Conservation (phyloP, 2,113 vertebrate species). For the Pteruthius melanotis region DNA sequence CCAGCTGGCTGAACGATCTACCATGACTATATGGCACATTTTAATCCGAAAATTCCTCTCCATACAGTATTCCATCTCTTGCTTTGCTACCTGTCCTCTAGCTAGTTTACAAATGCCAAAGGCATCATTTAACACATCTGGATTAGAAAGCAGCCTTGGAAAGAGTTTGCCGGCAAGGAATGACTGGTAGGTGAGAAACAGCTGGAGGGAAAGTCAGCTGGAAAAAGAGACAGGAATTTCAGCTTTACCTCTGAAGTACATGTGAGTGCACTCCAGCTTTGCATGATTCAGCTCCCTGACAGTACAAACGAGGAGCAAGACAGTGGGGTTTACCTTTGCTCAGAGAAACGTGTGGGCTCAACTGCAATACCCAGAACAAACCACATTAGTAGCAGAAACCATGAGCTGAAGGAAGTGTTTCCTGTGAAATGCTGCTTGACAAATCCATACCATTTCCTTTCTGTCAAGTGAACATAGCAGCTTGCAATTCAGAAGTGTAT, state of each 20-base stretch:
- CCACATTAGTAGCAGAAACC: neutral
- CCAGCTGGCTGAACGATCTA: slow-evolving; percentile 48
- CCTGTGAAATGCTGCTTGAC: neutral
- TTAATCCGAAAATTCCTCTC: neutral
- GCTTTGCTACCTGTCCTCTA: neutral
- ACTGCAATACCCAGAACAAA: neutral
- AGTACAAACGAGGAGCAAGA: neutral
- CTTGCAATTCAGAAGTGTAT: neutral
- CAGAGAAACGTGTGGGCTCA: neutral
- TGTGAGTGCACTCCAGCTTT: neutral
- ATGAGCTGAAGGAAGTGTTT: neutral
- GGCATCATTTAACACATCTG: neutral
- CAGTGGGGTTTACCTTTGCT: neutral
- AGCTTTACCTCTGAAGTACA: neutral
- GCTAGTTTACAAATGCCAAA: neutral
- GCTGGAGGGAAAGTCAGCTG: neutral
- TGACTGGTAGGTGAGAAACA: neutral
- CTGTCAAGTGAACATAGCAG: neutral
- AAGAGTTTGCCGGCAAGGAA: neutral
- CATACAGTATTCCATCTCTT: neutral
- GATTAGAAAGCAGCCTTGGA: neutral
- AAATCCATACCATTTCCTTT: neutral
- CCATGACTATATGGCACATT: neutral
- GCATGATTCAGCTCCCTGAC: neutral
- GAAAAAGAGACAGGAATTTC: neutral